Evolutionary conservation across 2,113 vertebrate genomes (phyloP).

Genomic region (Hippopotamus amphibius): DNA sequence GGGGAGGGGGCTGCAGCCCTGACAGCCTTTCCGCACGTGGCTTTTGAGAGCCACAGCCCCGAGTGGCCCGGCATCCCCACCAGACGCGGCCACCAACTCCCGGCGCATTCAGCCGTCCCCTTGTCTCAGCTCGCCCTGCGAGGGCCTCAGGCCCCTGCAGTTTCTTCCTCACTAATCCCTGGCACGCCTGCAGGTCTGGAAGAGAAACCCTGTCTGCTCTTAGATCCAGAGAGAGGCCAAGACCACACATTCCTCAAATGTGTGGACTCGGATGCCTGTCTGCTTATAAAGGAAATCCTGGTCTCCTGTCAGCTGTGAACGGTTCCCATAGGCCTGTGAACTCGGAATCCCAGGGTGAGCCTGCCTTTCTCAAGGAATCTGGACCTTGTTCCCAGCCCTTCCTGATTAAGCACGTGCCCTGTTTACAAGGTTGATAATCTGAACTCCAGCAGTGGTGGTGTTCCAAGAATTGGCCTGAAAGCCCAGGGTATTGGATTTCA

Average conservation of each 20-base stretch:
- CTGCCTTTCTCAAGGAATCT: neutral
- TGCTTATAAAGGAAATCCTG: neutral
- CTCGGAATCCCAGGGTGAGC: neutral
- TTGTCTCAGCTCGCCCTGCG: neutral
- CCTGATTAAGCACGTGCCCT: neutral
- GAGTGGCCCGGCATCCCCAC: fast-evolving
- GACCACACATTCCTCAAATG: neutral
- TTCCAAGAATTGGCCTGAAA: neutral
- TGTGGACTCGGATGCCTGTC: neutral
- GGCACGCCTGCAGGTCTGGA: neutral
- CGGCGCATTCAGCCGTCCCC: neutral
- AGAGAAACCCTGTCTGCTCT: neutral
- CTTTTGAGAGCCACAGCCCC: neutral
- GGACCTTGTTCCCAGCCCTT: neutral
- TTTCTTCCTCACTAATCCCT: neutral
- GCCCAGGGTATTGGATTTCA: constrained; percentile 41
- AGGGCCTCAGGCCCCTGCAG: neutral
- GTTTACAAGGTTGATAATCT: neutral
- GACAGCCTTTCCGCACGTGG: neutral
- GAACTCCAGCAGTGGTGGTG: neutral
- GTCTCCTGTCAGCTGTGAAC: neutral
- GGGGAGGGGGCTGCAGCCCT: neutral
- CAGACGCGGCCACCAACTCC: neutral
- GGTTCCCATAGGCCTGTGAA: neutral
- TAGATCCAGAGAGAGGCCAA: neutral